Conservation (phyloP, 2,113 vertebrate species). For the Tringa solitaria region DNA sequence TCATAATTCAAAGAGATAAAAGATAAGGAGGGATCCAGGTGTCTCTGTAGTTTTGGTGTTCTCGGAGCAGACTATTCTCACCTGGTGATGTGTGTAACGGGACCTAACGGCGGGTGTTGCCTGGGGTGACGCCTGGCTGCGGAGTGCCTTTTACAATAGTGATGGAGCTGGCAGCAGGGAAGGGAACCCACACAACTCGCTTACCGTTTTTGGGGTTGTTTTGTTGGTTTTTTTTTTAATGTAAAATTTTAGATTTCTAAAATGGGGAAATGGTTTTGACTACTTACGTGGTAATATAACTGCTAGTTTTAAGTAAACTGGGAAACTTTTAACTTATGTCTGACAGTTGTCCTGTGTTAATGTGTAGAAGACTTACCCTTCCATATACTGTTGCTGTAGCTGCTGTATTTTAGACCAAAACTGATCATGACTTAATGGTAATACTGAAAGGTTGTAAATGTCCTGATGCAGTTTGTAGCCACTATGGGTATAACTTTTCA, state of each 20-base stretch:
- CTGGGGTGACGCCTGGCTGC: background rate
- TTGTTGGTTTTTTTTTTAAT: background rate
- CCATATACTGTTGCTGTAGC: constrained; percentile 82
- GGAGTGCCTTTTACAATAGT: constrained; percentile 51
- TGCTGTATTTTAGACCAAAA: constrained; percentile 81
- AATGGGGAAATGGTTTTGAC: constrained; percentile 71
- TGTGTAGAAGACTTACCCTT: constrained; percentile 82
- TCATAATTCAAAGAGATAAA: accelerated
- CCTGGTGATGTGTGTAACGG: background rate
- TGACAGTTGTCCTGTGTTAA: constrained; percentile 84
- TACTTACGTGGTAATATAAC: constrained; percentile 64
- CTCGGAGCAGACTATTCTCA: background rate
- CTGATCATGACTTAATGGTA: constrained; percentile 70
- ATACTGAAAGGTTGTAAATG: constrained; percentile 77
- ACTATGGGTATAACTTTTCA: constrained; percentile 74
- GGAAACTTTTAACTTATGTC: constrained; percentile 81
- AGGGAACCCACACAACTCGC: background rate
- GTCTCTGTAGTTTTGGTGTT: background rate
- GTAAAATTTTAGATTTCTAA: constrained; percentile 80
- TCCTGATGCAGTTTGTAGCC: constrained; percentile 77
- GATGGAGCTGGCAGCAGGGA: constrained; percentile 14
- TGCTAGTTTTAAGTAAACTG: constrained; percentile 80
- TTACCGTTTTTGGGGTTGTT: background rate
- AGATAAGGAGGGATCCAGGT: accelerated
- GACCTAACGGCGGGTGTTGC: accelerated